Conservation (phyloP, 2,888 invertebrate genomes). For the Caenorhabditis afra region DNA sequence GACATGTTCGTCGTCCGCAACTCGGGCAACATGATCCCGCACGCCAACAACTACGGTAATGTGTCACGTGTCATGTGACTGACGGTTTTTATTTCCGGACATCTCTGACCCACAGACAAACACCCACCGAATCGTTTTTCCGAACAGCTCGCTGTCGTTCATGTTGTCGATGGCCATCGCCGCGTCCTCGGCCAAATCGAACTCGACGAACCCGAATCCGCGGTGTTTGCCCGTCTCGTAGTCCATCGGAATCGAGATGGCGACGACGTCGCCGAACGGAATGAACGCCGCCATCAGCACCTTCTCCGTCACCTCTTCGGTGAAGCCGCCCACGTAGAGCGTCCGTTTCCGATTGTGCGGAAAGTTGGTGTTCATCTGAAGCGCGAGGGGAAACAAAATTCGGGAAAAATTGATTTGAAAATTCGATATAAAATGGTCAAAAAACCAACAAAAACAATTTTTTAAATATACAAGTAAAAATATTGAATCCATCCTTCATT, state of each 20-base stretch:
- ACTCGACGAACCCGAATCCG: constrained; percentile 90
- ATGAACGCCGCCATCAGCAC: constrained; percentile 94
- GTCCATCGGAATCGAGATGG: constrained; percentile 97
- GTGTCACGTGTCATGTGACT: no score
- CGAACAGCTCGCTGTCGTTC: constrained; percentile 98
- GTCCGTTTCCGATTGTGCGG: constrained; percentile 80
- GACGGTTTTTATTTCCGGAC: no score
- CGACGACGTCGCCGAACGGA: constrained; percentile 98
- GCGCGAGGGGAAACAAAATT: no score
- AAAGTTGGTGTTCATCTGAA: constrained; percentile 74
- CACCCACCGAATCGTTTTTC: constrained; percentile 82
- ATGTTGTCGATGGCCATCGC: constrained; percentile 98
- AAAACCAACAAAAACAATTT: not conserved
- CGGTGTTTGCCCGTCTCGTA: constrained; percentile 86
- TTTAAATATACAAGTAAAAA: no score
- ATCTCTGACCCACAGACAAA: no score
- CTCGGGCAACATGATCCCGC: constrained; percentile 95
- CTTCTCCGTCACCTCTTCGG: constrained; percentile 95
- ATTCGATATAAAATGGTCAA: not conserved
- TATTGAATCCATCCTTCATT: no score
- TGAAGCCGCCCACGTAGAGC: constrained; percentile 82
- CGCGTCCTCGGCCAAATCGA: constrained; percentile 97
- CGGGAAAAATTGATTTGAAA: no score
- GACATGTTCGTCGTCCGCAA: constrained; percentile 98
- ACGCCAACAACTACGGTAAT: constrained; percentile 89